These are phyloP conservation scores for Oedothorax gibbosus DNA, from an alignment of 1,140 invertebrate genomes.

Conservation along the genomic window DNA sequence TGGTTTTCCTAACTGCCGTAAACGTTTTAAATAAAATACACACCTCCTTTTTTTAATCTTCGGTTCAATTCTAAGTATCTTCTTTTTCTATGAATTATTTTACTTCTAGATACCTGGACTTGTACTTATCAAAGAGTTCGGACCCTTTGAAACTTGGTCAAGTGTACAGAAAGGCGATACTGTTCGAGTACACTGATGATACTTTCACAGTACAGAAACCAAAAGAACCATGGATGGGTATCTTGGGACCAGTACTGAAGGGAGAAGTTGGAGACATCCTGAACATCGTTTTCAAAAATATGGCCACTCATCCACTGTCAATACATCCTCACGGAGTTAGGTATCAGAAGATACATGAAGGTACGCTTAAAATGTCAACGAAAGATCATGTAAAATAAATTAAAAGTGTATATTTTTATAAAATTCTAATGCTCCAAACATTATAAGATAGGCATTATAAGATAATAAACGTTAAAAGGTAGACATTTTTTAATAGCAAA, in stretches of 20 bases:
- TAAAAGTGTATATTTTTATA: too few relatives aligned
- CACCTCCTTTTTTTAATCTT: too few relatives aligned
- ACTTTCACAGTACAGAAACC: conserved; percentile 63
- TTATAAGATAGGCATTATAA: too few relatives aligned
- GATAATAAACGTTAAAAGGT: too few relatives aligned
- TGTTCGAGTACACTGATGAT: conserved; percentile 65
- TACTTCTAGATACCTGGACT: conserved; percentile 31
- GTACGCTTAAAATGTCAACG: conserved; percentile 2
- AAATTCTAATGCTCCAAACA: too few relatives aligned
- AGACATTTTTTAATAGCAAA: too few relatives aligned
- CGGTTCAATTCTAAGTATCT: too few relatives aligned
- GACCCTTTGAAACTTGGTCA: conserved; percentile 62
- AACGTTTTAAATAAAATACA: too few relatives aligned
- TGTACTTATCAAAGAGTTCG: conserved; percentile 43
- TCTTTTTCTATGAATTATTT: neutral
- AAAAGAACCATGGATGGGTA: conserved; percentile 63
- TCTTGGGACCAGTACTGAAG: conserved; percentile 65
- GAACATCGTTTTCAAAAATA: conserved; percentile 64
- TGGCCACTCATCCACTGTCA: conserved; percentile 63
- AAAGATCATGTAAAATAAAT: too few relatives aligned
- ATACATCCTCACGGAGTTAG: conserved; percentile 63
- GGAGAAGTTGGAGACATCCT: conserved; percentile 66
- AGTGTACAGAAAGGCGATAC: conserved; percentile 65
- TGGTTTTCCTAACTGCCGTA: too few relatives aligned
- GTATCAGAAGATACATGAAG: conserved; percentile 60